These are phyloP conservation scores for Apolygus lucorum DNA, from an alignment of 1,140 invertebrate genomes.

Conservation along the genomic window DNA sequence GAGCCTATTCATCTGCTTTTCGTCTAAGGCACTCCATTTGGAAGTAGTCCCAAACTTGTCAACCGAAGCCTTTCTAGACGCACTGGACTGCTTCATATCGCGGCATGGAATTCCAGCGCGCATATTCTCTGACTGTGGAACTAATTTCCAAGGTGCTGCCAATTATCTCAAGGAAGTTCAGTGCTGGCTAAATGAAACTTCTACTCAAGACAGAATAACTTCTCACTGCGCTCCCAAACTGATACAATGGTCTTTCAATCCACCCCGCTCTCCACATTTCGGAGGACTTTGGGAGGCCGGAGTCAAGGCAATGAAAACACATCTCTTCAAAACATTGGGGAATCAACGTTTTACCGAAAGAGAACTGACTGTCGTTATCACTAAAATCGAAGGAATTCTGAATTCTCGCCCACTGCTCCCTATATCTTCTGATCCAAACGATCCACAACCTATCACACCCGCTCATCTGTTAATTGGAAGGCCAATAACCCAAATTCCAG, in stretches of 20 bases:
- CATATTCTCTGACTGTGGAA: slow-evolving; percentile 38
- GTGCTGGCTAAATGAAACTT: slow-evolving; percentile 28
- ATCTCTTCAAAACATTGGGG: not conserved
- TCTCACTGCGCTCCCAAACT: not conserved
- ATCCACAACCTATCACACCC: slow-evolving; percentile 30
- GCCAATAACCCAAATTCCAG: not conserved
- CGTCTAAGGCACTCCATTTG: slow-evolving; percentile 35
- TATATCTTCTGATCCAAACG: not conserved
- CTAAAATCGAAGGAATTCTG: slow-evolving; percentile 33
- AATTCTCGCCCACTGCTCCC: slow-evolving; percentile 33
- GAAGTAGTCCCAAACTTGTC: slow-evolving; percentile 35
- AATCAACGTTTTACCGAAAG: slow-evolving; percentile 26
- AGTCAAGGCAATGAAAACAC: slow-evolving; percentile 27
- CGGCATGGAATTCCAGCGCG: slow-evolving; percentile 34
- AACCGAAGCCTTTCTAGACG: slow-evolving; percentile 34
- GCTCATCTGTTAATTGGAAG: slow-evolving; percentile 33
- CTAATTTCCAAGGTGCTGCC: slow-evolving; percentile 39
- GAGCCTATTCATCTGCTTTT: slow-evolving; percentile 34
- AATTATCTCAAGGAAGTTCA: slow-evolving; percentile 32
- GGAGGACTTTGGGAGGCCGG: slow-evolving; percentile 35
- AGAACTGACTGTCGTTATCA: slow-evolving; percentile 33
- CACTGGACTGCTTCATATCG: slow-evolving; percentile 37
- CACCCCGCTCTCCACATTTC: slow-evolving; percentile 34
- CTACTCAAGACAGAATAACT: slow-evolving; percentile 23
- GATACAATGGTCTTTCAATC: slow-evolving; percentile 37